Conservation (phyloP, 2,797 vertebrate genomes). For the Benthosema pterotum region DNA sequence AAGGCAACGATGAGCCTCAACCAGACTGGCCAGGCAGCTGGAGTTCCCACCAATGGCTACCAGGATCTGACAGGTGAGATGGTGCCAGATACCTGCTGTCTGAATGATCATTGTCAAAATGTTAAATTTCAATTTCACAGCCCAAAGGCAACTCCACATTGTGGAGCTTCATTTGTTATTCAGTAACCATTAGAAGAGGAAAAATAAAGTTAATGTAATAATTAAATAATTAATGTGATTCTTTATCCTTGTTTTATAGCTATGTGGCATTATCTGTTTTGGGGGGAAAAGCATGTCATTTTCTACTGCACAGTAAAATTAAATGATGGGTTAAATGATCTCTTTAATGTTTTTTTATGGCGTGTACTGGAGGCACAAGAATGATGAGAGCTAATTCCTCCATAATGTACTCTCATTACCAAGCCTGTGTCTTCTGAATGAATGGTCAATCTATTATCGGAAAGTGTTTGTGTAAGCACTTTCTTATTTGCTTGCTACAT, state of each 20-base stretch:
- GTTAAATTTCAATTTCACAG: neutral
- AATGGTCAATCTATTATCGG: neutral
- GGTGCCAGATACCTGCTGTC: neutral
- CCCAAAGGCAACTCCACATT: neutral
- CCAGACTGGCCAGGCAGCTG: conserved; percentile 70
- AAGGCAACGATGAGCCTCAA: conserved; percentile 68
- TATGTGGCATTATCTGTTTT: neutral
- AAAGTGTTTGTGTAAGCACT: neutral
- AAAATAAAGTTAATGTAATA: neutral
- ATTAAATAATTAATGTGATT: neutral
- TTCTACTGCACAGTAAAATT: too few relatives aligned
- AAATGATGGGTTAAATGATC: too few relatives aligned
- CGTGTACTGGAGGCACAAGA: too few relatives aligned
- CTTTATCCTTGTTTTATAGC: neutral
- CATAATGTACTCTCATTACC: neutral
- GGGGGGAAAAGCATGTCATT: too few relatives aligned
- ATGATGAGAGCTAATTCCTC: neutral
- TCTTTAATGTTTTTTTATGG: too few relatives aligned
- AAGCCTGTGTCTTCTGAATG: neutral
- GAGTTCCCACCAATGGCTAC: conserved; percentile 68
- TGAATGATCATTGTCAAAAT: neutral
- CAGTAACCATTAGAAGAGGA: neutral
- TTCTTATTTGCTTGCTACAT: conserved; percentile 8
- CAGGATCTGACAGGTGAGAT: conserved; percentile 85
- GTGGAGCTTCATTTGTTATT: neutral